These are phyloP conservation scores for Antheraea mylitta DNA, from an alignment of 1,140 invertebrate species.

Conservation along the genomic window DNA sequence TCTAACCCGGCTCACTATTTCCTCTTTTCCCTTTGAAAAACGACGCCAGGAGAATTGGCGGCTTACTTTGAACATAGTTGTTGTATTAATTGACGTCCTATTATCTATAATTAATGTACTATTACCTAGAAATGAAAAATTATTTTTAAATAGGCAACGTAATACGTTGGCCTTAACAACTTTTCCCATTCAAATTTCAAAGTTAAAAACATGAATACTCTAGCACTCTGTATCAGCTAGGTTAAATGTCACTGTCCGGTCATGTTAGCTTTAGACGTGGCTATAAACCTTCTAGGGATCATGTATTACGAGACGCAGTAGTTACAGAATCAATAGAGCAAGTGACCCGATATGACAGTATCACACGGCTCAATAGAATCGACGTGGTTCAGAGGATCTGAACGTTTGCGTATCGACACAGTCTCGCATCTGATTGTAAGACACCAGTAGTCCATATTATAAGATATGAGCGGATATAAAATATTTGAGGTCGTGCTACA, in stretches of 20 bases:
- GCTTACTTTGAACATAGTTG: not conserved
- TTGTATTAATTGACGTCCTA: not conserved
- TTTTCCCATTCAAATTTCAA: not conserved
- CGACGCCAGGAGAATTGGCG: not conserved
- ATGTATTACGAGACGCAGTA: not conserved
- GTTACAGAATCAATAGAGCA: not conserved
- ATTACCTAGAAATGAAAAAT: too few relatives aligned
- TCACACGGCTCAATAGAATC: conserved; percentile 8
- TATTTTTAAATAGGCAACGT: too few relatives aligned
- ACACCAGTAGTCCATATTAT: not conserved
- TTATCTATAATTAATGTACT: not conserved
- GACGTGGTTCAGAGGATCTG: conserved; percentile 9
- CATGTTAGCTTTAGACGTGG: not conserved
- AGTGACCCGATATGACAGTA: conserved; percentile 7
- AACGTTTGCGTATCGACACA: conserved; percentile 10
- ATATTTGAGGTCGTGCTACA: not conserved
- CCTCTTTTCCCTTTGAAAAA: conserved; percentile 11
- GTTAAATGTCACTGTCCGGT: not conserved
- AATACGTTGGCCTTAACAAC: too few relatives aligned
- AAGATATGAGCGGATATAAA: not conserved
- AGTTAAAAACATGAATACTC: too few relatives aligned
- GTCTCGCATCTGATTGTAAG: conserved; percentile 13
- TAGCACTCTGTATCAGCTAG: too few relatives aligned
- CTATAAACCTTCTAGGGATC: not conserved
- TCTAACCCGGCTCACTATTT: conserved; percentile 6